These are phyloP conservation scores for Charaxes varanes DNA, from an alignment of 1,140 invertebrate genomes.

Conservation along the genomic window DNA sequence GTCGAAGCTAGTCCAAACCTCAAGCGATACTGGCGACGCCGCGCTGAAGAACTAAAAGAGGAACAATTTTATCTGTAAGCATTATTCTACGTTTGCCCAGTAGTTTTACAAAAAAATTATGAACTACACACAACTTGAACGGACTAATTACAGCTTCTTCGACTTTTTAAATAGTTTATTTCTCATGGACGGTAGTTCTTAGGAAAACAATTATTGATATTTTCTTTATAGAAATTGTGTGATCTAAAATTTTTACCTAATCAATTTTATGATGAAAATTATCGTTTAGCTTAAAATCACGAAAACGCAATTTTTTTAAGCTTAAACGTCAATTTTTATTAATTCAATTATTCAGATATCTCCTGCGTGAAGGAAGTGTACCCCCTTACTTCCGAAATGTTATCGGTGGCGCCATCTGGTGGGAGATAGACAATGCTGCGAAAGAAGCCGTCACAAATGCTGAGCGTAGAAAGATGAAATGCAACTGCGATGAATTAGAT, in stretches of 20 bases:
- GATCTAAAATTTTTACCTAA: too few species aligned
- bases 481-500: constrained; percentile 23
- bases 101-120: too few species aligned
- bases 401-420: constrained; percentile 57
- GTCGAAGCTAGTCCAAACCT: constrained; percentile 33
- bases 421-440: constrained; percentile 44
- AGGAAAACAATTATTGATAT: too few species aligned
- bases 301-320: too few species aligned
- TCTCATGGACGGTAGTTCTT: too few species aligned
- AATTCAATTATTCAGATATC: constrained; percentile 28
- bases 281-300: too few species aligned
- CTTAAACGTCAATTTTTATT: background rate
- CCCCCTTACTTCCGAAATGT: constrained; percentile 56
- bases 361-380: constrained; percentile 45
- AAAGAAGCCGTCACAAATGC: constrained; percentile 31
- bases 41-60: constrained; percentile 44
- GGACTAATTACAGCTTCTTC: too few species aligned
- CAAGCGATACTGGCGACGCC: constrained; percentile 47
- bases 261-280: too few species aligned
- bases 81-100: constrained; percentile 1
- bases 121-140: too few species aligned
- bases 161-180: too few species aligned
- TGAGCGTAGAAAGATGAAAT: constrained; percentile 37
- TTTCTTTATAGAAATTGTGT: too few species aligned
- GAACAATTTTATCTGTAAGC: constrained; percentile 50